Evolutionary conservation across 2,888 invertebrate genomes (phyloP), one percentile per base, ranked within the genome.

Genomic region (Parnassius mnemosyne): DNA sequence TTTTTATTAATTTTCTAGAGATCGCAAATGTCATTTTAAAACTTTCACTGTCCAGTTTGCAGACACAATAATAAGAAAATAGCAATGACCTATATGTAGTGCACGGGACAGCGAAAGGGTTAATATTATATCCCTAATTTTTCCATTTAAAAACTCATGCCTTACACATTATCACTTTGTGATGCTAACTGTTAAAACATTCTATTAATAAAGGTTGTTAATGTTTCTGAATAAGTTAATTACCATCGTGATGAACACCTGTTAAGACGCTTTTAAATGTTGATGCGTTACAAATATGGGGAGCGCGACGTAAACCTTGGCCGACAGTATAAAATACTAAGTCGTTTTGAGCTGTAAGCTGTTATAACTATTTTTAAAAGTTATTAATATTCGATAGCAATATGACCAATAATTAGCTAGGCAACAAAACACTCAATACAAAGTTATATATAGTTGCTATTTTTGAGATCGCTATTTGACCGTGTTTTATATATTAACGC

Each of bases 221-320:
- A 47, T 56, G 47, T 25, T 34, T 12, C 13, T n/a, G 56, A 47
- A 56, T 56, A 49, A 47, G 49, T 56, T 49, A 56, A 56, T 56
- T 56, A 56, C 12, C 56, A 56, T 56, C 47, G 49, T 56, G 56
- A 56, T 56, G 56, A 9, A 34, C 56, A 34, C 47, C 41, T 13
- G 34, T 47, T 34, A n/a, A 16, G n/a, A 11, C 47, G 47, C 34
- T 47, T 25, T 56, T 10, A 41, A 44, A 49, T 56, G 56, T 9
- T 47, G 47, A 55, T 47, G 56, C 9, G 10, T 9, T 56, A 56
- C 56, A 49, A 56, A 56, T 56, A 56, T 34, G 56, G 56, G 25
- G 16, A 25, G 56, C 1, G 25, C 25, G 49, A 34, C n/a, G 47
- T 56, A 11, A 56, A 56, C 34, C 47, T 49, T 56, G 47, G 56